Conservation (phyloP, 2,888 invertebrate species). For the Thereva nobilitata region DNA sequence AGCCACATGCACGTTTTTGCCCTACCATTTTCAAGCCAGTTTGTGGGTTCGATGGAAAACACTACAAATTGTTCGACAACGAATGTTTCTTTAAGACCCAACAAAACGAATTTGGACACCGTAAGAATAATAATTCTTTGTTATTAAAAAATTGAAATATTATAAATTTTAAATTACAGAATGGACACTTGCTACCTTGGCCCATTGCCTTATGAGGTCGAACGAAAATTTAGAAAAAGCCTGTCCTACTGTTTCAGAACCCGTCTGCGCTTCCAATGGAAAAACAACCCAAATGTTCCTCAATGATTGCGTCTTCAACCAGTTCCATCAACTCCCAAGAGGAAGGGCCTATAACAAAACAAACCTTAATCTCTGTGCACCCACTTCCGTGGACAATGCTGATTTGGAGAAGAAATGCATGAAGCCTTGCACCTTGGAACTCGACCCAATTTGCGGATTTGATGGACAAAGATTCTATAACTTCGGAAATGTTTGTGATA, state of each 20-base stretch:
- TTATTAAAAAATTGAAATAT: not conserved
- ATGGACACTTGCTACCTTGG: not conserved
- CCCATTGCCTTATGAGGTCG: not conserved
- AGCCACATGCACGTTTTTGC: too few species aligned
- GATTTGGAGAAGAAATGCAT: too few species aligned
- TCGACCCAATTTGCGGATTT: not conserved
- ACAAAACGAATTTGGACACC: not conserved
- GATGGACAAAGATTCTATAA: not conserved
- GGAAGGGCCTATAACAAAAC: not conserved
- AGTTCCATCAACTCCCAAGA: not conserved
- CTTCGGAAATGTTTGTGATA: not conserved
- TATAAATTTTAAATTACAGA: not conserved
- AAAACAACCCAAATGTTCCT: not conserved
- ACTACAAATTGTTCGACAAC: slow-evolving; percentile 4
- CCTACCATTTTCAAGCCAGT: not conserved
- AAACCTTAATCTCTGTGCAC: too few species aligned
- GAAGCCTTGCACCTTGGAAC: too few species aligned
- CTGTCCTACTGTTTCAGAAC: not conserved
- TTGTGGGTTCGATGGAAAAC: slow-evolving; percentile 2
- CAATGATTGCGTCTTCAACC: slow-evolving; percentile 2
- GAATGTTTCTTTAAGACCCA: not conserved
- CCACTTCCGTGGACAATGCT: too few species aligned
- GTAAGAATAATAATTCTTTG: not conserved
- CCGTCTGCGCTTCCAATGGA: not conserved
- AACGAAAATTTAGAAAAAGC: not conserved